A percentile compares a stretch with the other conserved stretches of the same genome.
These are phyloP conservation scores for Nasonia oneida DNA, from an alignment of 2,888 invertebrate genomes.

Conservation along the genomic window DNA sequence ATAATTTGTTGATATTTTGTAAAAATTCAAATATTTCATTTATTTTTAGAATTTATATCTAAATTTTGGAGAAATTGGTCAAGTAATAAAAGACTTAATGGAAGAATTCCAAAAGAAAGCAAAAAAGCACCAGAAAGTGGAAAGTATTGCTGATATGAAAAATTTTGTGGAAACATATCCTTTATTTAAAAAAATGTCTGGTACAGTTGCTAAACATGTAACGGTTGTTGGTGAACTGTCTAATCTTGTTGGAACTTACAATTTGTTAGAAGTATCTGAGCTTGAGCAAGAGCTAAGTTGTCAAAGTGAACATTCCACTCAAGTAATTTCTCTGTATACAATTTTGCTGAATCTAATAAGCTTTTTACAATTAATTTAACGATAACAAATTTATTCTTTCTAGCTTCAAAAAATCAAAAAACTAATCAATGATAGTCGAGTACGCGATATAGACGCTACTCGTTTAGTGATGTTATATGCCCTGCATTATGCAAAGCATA, in stretches of 20 bases:
- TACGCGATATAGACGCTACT: constrained; percentile 89
- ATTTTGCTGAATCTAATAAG: neutral
- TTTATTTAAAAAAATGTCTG: constrained; percentile 97
- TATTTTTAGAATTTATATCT: constrained; percentile 90
- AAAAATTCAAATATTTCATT: constrained; percentile 36
- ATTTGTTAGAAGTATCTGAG: constrained; percentile 94
- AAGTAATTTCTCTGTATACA: constrained; percentile 78
- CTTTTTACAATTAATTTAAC: neutral
- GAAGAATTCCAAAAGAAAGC: constrained; percentile 98
- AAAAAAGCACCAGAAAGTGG: constrained; percentile 97
- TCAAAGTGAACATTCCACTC: constrained; percentile 90
- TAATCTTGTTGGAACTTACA: constrained; percentile 87
- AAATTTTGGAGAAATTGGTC: constrained; percentile 99
- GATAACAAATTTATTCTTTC: constrained; percentile 43
- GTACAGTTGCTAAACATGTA: constrained; percentile 98
- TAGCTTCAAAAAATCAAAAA: constrained; percentile 83
- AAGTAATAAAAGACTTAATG: constrained; percentile 97
- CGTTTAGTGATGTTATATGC: constrained; percentile 96
- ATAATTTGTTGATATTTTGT: constrained; percentile 12
- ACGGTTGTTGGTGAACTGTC: constrained; percentile 98
- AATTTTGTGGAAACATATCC: constrained; percentile 98
- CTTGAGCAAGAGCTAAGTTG: constrained; percentile 96
- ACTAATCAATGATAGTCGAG: constrained; percentile 87
- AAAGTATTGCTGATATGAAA: constrained; percentile 99
- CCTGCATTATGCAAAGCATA: constrained; percentile 94